Conservation (phyloP, 2,888 invertebrate genomes). For the Stenodera caucasica region DNA sequence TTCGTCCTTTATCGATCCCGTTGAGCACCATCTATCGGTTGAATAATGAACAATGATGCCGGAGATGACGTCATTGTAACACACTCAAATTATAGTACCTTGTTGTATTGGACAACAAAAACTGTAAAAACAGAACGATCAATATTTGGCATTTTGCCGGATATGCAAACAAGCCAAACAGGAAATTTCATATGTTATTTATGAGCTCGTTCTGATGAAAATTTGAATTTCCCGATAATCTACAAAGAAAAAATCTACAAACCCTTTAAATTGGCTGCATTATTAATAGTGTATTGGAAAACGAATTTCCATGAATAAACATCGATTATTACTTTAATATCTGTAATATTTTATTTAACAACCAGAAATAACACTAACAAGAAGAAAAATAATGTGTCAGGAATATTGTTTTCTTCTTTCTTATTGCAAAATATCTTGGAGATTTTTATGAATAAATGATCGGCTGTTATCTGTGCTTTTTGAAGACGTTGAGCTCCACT, state of each 20-base stretch:
- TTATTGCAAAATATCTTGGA: background rate
- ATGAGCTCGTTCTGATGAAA: background rate
- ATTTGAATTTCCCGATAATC: background rate
- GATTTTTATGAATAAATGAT: background rate
- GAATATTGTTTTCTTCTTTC: too few relatives aligned
- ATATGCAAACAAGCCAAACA: background rate
- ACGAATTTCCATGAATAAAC: too few relatives aligned
- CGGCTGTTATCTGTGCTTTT: background rate
- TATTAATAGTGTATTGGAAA: too few relatives aligned
- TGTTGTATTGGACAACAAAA: background rate
- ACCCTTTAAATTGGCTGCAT: too few relatives aligned
- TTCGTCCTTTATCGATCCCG: too few relatives aligned
- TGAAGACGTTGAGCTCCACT: background rate
- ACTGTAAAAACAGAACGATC: background rate
- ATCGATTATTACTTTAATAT: too few relatives aligned
- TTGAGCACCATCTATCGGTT: too few relatives aligned
- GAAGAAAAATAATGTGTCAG: too few relatives aligned
- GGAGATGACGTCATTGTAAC: background rate
- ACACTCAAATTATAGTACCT: background rate
- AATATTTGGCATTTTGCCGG: background rate
- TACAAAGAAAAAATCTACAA: too few relatives aligned
- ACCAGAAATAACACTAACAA: too few relatives aligned
- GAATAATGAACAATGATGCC: too few relatives aligned
- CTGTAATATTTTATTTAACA: too few relatives aligned
- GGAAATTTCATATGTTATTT: constrained; percentile 1